Conservation (phyloP, 2,888 invertebrate genomes). For the Nephrocerus scutellatus region DNA sequence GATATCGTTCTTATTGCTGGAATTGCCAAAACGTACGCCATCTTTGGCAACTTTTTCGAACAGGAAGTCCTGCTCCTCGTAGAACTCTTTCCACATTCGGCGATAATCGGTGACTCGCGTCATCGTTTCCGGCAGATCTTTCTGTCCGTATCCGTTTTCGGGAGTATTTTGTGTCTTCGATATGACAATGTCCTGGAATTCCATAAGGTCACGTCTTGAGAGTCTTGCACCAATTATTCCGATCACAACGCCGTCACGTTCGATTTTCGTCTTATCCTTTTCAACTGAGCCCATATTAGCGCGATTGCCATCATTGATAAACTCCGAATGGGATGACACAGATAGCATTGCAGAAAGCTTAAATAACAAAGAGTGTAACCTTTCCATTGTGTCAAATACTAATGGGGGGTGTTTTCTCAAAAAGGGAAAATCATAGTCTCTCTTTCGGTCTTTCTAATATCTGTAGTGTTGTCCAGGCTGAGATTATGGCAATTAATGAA, state of each 20-base stretch:
- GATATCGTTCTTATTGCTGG: constrained; percentile 34
- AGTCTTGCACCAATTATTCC: constrained; percentile 50
- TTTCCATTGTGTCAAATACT: too few relatives aligned
- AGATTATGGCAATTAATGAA: too few relatives aligned
- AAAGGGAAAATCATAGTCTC: too few relatives aligned
- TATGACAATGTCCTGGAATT: constrained; percentile 51
- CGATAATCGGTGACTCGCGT: constrained; percentile 22
- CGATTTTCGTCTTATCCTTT: constrained; percentile 40
- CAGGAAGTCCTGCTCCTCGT: constrained; percentile 29
- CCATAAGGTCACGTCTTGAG: constrained; percentile 49
- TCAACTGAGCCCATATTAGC: constrained; percentile 49
- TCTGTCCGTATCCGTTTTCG: constrained; percentile 48
- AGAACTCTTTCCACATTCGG: constrained; percentile 33
- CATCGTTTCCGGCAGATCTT: constrained; percentile 2
- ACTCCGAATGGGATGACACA: constrained; percentile 52
- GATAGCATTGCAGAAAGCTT: constrained; percentile 51
- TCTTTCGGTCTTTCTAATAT: too few relatives aligned
- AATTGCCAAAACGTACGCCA: constrained; percentile 32
- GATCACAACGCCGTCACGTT: constrained; percentile 50
- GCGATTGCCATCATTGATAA: constrained; percentile 54
- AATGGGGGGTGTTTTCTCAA: too few relatives aligned
- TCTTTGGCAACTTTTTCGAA: constrained; percentile 28
- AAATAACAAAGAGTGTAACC: neutral
- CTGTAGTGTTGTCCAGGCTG: too few relatives aligned
- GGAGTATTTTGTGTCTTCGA: constrained; percentile 49